A percentile compares a stretch with the other conserved stretches of the same genome.
These are phyloP conservation scores for Microtus ochrogaster DNA, from an alignment of 2,113 vertebrate genomes.

Conservation along the genomic window DNA sequence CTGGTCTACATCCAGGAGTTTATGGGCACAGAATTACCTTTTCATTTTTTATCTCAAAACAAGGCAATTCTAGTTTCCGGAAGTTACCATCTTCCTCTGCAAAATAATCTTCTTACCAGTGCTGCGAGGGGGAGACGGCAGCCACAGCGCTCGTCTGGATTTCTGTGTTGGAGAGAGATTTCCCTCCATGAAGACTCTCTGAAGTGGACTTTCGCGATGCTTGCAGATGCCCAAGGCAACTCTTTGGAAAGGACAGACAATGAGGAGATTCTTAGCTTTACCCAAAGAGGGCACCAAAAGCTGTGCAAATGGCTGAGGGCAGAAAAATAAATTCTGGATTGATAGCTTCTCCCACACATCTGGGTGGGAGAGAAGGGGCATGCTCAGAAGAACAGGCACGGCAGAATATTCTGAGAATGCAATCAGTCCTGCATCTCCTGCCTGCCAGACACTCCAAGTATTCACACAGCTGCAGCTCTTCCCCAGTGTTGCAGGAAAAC, in stretches of 20 bases:
- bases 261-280: neutral
- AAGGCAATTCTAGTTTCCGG: neutral
- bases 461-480: fast-evolving
- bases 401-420: neutral
- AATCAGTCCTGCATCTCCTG: neutral
- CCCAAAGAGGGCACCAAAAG: neutral
- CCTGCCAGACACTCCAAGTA: neutral
- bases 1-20: neutral
- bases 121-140: fast-evolving
- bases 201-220: neutral
- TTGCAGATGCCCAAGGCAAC: neutral
- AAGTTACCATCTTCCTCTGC: neutral
- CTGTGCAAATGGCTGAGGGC: no score
- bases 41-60: neutral
- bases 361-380: neutral
- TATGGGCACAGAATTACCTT: neutral
- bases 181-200: neutral
- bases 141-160: neutral
- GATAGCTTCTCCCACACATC: fast-evolving
- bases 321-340: neutral
- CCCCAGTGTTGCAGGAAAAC: neutral
- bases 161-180: neutral
- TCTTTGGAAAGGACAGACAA: neutral
- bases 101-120: neutral
- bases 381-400: fast-evolving